Evolutionary conservation across 2,113 vertebrate genomes (phyloP).

Genomic region (Neogale vison): DNA sequence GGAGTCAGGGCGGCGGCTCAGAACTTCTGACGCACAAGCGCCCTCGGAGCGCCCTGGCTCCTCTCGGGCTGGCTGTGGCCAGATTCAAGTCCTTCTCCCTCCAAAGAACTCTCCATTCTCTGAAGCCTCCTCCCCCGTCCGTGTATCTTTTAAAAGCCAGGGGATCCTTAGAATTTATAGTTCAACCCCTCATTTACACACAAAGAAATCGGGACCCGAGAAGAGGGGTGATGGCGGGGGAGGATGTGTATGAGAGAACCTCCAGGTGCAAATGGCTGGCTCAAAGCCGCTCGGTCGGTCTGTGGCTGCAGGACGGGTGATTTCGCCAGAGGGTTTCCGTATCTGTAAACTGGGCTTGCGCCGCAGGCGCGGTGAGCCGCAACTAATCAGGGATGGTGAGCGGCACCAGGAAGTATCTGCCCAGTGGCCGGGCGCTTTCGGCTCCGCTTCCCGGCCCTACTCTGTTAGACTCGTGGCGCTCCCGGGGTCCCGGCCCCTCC

Average conservation of each 20-base stretch:
- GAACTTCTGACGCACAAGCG: neutral
- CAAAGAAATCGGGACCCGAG: neutral
- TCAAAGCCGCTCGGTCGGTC: neutral
- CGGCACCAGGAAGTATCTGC: fast-evolving
- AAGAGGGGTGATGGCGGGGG: neutral
- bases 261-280: neutral
- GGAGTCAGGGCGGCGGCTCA: neutral
- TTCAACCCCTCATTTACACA: neutral
- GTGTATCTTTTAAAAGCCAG: neutral
- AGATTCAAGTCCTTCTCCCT: neutral
- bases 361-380: neutral
- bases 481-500: fast-evolving
- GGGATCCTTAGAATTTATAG: neutral
- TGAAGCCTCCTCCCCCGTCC: neutral
- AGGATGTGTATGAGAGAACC: neutral
- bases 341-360: neutral
- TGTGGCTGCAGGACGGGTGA: fast-evolving
- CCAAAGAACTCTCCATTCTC: neutral
- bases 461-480: neutral
- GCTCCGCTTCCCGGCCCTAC: neutral
- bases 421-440: neutral
- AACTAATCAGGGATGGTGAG: fast-evolving
- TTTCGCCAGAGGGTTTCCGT: neutral
- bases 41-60: neutral
- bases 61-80: neutral